phyloP scores from a whole-genome alignment of 2,888 invertebrate genomes.

The Epinotia nisella region DNA sequence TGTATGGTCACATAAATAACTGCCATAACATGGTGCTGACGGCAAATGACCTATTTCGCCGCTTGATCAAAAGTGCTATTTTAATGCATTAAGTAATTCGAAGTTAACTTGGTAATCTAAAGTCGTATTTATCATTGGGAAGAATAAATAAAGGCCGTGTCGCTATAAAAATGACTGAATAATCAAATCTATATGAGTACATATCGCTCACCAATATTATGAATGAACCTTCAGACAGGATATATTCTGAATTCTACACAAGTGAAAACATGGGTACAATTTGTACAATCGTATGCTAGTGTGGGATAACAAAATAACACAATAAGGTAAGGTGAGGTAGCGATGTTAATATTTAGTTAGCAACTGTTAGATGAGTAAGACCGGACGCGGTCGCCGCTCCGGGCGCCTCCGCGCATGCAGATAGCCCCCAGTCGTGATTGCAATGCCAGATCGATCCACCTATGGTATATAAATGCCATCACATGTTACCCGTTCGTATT shows the following conservation, averaged over 20 bases:
- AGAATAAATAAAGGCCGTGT: neutral
- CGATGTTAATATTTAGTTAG: constrained; percentile 66
- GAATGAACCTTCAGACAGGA: neutral
- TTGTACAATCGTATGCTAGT: constrained; percentile 11
- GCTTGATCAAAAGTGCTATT: constrained; percentile 16
- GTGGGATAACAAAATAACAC: constrained; percentile 17
- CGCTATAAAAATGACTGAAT: neutral
- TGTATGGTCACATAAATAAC: constrained; percentile 18
- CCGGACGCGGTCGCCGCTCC: constrained; percentile 70
- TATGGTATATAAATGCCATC: constrained; percentile 83
- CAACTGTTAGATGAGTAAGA: constrained; percentile 76
- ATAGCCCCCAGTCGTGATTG: constrained; percentile 73
- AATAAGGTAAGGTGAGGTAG: constrained; percentile 37
- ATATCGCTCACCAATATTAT: neutral
- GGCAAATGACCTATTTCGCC: constrained; percentile 6
- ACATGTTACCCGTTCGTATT: constrained; percentile 69
- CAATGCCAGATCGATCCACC: constrained; percentile 76
- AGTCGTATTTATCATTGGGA: neutral
- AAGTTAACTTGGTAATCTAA: neutral
- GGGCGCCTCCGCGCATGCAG: constrained; percentile 73
- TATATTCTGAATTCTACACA: neutral
- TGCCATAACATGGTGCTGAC: neutral
- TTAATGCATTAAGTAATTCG: constrained; percentile 9
- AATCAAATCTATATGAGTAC: neutral
- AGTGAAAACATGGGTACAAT: neutral